These are phyloP conservation scores for Emmelina monodactyla DNA, from an alignment of 2,888 invertebrate genomes.

Conservation along the genomic window DNA sequence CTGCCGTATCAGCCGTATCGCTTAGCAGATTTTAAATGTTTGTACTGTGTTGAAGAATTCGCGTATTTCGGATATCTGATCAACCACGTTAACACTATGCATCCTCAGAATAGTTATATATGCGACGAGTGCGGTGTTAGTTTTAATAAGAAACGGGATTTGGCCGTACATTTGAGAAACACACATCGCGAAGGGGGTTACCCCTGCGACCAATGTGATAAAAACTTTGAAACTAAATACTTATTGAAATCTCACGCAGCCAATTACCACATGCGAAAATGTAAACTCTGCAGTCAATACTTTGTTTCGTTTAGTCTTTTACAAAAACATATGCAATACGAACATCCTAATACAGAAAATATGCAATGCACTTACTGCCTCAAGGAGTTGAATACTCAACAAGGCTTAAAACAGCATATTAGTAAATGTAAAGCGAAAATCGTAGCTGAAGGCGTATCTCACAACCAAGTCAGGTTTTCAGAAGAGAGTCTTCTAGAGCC, in stretches of 20 bases:
- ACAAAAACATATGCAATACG: slow-evolving; percentile 31
- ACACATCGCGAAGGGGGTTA: slow-evolving; percentile 35
- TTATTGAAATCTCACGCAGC: slow-evolving; percentile 29
- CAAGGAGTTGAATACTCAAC: slow-evolving; percentile 32
- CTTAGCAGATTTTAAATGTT: slow-evolving; percentile 32
- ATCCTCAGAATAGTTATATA: slow-evolving; percentile 34
- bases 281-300: slow-evolving; percentile 30
- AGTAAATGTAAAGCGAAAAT: slow-evolving; percentile 35
- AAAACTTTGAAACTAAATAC: slow-evolving; percentile 25
- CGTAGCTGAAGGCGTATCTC: slow-evolving; percentile 17
- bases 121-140: slow-evolving; percentile 40
- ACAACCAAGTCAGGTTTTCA: slow-evolving; percentile 8
- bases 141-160: slow-evolving; percentile 37
- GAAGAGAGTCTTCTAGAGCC: slow-evolving; percentile 18
- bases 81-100: slow-evolving; percentile 33
- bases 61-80: slow-evolving; percentile 36
- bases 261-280: slow-evolving; percentile 34
- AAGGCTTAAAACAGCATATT: slow-evolving; percentile 36
- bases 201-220: slow-evolving; percentile 33
- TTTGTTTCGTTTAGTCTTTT: slow-evolving; percentile 30
- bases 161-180: slow-evolving; percentile 32
- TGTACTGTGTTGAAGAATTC: slow-evolving; percentile 35
- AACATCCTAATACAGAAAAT: slow-evolving; percentile 31
- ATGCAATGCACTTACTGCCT: slow-evolving; percentile 40
- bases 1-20: slow-evolving; percentile 38